Conservation (phyloP, 2,113 vertebrate genomes). For the Nestor notabilis region DNA sequence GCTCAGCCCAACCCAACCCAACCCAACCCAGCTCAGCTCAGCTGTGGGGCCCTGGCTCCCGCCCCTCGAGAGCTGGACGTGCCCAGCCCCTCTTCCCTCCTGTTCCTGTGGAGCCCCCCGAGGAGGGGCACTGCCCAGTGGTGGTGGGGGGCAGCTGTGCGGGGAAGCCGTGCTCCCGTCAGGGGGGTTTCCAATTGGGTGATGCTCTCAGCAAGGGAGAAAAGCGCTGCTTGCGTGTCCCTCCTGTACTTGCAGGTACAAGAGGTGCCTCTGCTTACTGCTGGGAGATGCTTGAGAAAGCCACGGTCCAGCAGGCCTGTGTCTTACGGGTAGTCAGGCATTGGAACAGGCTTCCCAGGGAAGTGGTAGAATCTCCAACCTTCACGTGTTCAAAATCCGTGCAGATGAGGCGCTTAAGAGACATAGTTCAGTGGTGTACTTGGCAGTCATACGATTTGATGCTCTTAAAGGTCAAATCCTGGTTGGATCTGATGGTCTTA, state of each 20-base stretch:
- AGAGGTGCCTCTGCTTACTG: too few species aligned
- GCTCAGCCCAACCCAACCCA: too few species aligned
- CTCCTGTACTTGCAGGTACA: neutral
- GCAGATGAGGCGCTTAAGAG: neutral
- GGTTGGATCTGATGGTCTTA: neutral
- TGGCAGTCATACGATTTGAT: neutral
- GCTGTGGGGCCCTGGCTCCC: accelerated
- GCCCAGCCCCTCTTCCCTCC: accelerated
- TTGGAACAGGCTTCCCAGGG: neutral
- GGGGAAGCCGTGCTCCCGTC: too few species aligned
- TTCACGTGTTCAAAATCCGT: neutral
- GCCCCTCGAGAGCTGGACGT: accelerated
- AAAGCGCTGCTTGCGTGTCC: neutral
- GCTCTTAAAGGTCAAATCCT: neutral
- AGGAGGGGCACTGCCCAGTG: neutral
- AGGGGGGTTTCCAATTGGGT: neutral
- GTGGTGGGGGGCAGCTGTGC: neutral
- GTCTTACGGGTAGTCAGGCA: neutral
- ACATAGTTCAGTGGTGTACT: neutral
- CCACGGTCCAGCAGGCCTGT: neutral
- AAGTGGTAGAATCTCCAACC: neutral
- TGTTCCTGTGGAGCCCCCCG: accelerated
- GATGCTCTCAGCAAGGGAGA: neutral
- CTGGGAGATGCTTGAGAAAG: neutral
- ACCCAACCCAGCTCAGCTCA: too few species aligned